A percentile compares a stretch with the other conserved stretches of the same genome.
Conservation (phyloP, 2,797 vertebrate species). For the Phrynocephalus forsythii region DNA sequence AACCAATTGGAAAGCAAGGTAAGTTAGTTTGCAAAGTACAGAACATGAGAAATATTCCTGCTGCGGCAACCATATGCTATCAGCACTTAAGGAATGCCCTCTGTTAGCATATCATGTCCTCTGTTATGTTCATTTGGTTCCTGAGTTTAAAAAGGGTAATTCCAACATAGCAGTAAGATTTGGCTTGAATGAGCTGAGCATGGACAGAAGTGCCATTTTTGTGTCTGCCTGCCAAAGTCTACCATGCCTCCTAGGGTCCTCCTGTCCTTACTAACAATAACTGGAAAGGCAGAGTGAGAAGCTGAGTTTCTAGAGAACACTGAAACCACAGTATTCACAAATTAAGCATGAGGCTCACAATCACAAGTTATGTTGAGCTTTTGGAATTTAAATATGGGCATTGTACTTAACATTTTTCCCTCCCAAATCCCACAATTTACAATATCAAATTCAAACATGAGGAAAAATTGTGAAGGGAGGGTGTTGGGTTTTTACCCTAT, state of each 20-base stretch:
- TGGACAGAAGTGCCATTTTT: not conserved
- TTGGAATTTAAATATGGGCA: not conserved
- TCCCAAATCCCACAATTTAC: not conserved
- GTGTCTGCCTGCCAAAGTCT: not conserved
- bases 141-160: not conserved
- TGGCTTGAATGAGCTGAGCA: not conserved
- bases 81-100: not conserved
- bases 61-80: too few relatives aligned
- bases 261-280: not conserved
- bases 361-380: not conserved
- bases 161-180: not conserved
- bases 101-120: not conserved
- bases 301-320: constrained; percentile 12
- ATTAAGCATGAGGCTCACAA: not conserved
- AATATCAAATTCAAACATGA: constrained; percentile 47
- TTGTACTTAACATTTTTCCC: constrained; percentile 5
- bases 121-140: not conserved
- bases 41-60: too few relatives aligned
- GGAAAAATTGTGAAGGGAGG: constrained; percentile 70
- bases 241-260: not conserved
- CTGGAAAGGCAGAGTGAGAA: not conserved
- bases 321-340: constrained; percentile 6
- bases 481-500: constrained; percentile 56
- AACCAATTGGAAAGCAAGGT: not conserved
- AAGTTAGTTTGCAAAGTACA: not conserved